Conservation (phyloP, 1,140 invertebrate species). For the Aphelenchoides fujianensis region DNA sequence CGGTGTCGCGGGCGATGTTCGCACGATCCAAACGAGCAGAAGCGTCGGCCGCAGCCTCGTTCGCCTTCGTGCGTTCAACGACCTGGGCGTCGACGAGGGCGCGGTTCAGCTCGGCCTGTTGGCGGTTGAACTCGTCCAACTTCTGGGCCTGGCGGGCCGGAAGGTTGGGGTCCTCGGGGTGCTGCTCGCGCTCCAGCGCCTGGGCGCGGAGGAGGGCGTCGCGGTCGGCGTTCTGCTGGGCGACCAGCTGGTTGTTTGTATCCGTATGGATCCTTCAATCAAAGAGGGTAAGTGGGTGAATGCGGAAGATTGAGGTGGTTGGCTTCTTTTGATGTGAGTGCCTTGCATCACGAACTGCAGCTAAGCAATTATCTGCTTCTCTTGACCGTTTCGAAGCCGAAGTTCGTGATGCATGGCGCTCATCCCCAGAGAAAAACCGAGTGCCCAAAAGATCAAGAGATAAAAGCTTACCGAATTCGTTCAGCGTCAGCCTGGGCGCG, state of each 20-base stretch:
- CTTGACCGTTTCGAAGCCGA: too few relatives aligned
- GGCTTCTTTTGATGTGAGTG: background rate
- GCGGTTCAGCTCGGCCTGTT: background rate
- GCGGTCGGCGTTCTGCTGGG: background rate
- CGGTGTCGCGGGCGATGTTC: background rate
- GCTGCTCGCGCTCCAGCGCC: background rate
- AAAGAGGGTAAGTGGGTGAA: too few relatives aligned
- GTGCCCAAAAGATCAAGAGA: too few relatives aligned
- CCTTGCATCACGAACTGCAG: background rate
- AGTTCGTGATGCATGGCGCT: too few relatives aligned
- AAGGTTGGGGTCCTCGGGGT: background rate
- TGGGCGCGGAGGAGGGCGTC: background rate
- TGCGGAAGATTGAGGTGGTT: background rate
- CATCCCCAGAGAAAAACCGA: too few relatives aligned
- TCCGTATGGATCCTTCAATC: too few relatives aligned
- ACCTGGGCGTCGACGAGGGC: background rate
- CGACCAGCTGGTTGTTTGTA: background rate
- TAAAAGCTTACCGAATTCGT: too few relatives aligned
- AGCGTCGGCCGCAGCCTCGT: background rate
- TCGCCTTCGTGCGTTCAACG: background rate
- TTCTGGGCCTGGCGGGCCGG: background rate
- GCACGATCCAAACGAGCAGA: background rate
- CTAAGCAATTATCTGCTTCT: too few relatives aligned
- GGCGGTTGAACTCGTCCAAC: background rate
- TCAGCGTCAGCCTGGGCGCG: too few relatives aligned